Percentiles rank a stretch among this genome's conserved stretches.
These are phyloP conservation scores for Caenorhabditis drosophilae DNA, from an alignment of 2,888 invertebrate species.

Conservation along the genomic window DNA sequence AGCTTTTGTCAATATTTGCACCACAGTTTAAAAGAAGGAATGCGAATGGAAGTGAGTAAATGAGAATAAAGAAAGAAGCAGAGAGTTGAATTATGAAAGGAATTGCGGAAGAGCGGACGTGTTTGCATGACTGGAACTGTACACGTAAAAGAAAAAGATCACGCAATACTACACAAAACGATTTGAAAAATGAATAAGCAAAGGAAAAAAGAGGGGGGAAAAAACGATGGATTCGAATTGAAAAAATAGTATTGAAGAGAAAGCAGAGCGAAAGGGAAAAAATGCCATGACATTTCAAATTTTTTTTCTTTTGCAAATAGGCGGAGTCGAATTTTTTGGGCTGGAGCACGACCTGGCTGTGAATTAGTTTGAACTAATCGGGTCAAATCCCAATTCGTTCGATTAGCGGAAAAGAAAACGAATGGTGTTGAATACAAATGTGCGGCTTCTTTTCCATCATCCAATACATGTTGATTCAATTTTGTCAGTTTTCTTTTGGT, in stretches of 20 bases:
- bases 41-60: neutral
- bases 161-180: neutral
- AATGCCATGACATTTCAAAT: neutral
- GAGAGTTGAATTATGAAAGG: too few relatives aligned
- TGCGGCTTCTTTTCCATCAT: too few relatives aligned
- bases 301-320: too few relatives aligned
- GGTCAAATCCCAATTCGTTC: too few relatives aligned
- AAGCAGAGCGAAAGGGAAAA: neutral
- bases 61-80: too few relatives aligned
- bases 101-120: neutral
- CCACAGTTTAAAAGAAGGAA: neutral
- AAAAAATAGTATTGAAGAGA: neutral
- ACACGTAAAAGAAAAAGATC: neutral
- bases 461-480: too few relatives aligned
- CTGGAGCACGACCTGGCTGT: neutral
- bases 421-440: too few relatives aligned
- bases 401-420: too few relatives aligned
- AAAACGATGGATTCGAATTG: too few relatives aligned
- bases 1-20: constrained; percentile 45
- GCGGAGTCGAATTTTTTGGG: neutral
- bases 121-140: neutral
- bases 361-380: too few relatives aligned
- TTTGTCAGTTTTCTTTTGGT: too few relatives aligned
- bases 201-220: neutral
- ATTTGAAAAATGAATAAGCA: neutral